Evolutionary conservation across 2,888 invertebrate species (phyloP), one percentile per base, ranked within the genome.

Genomic region (Mythimna impura): DNA sequence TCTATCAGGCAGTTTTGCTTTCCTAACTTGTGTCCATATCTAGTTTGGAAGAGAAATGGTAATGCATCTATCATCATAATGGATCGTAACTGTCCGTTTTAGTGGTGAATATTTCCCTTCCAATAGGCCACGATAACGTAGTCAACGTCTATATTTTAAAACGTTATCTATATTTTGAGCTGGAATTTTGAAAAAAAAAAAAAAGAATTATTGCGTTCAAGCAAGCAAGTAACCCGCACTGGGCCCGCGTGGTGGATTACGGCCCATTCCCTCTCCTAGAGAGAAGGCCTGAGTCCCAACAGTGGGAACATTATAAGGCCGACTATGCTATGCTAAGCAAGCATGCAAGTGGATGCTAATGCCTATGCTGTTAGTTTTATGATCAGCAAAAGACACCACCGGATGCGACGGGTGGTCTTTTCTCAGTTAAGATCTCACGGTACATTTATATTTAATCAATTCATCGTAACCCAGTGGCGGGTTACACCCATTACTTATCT

Each of bases 21-120:
- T 43, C 25, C 40, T 34, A 68, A 68, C 78, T 9, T 58, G 71
- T 78, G 77, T 68, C 55, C 58, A 50, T 82, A 66, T 71, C 40
- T 70, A 70, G 69, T 74, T 66, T 52, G 36, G 52, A 57, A 57
- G 50, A 64, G 63, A 71, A 71, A 82, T 82, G 55, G 63, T 60
- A 78, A 72, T 82, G 54, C 58, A 60, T 71, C 40, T 71, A 79
- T 82, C 82, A 82, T 64, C 62, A 71, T 64, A 82, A 82, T 78
- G 40, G 71, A 30, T 40, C 57, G 68, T 66, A 81, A 81, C 78
- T 78, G 62, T 77, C 70, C 36, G 54, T 20, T 55, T 71, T 71
- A 66, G 22, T 78, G 55, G n/a, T 66, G 78, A 78, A 82, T 78
- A 82, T 66, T 66, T 82, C 50, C 55, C 58, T 78, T 64, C 40